These are phyloP conservation scores for Osmerus mordax DNA, from an alignment of 2,113 vertebrate species.

Conservation along the genomic window DNA sequence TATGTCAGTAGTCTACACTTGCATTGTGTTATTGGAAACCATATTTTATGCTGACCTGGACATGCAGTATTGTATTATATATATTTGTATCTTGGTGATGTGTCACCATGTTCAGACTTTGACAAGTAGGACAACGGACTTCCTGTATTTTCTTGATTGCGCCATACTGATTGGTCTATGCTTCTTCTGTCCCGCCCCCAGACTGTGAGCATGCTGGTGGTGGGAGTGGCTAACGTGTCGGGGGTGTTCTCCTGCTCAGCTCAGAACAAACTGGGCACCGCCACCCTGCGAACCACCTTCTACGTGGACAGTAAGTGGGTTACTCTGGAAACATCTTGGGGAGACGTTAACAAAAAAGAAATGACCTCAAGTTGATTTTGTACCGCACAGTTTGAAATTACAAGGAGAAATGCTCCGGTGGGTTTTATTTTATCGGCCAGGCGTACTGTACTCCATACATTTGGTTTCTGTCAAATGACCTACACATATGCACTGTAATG, in stretches of 20 bases:
- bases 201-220: slow-evolving; percentile 75
- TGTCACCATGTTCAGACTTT: not conserved
- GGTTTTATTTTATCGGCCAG: slow-evolving; percentile 28
- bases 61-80: not conserved
- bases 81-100: slow-evolving; percentile 2
- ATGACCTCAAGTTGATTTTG: not conserved
- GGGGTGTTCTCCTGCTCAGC: slow-evolving; percentile 78
- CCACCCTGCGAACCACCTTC: slow-evolving; percentile 66
- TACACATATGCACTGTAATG: slow-evolving; percentile 41
- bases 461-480: slow-evolving; percentile 32
- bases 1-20: not conserved
- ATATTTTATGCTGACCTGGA: not conserved
- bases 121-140: too few species aligned
- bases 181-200: slow-evolving; percentile 37
- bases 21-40: not conserved
- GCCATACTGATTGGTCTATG: too few species aligned
- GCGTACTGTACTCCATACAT: not conserved
- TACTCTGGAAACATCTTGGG: not conserved
- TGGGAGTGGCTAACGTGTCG: slow-evolving; percentile 62
- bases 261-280: slow-evolving; percentile 63
- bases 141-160: too few species aligned
- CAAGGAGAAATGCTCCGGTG: slow-evolving; percentile 13
- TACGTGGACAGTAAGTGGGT: slow-evolving; percentile 78
- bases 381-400: slow-evolving; percentile 4
- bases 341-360: not conserved